Evolutionary conservation across 2,797 vertebrate species (phyloP).

Genomic region (Sparus aurata): DNA sequence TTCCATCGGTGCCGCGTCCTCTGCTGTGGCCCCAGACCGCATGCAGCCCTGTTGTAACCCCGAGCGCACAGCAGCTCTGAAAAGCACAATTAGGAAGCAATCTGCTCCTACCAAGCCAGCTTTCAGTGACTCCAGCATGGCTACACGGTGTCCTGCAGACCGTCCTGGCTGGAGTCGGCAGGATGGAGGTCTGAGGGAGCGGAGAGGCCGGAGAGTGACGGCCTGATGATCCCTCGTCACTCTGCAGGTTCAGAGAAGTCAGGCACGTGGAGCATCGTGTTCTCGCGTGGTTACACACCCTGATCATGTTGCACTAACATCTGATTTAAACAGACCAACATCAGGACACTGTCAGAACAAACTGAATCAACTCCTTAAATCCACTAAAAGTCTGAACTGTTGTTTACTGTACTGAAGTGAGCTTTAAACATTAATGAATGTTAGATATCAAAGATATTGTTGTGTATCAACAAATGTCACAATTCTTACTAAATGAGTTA

Average conservation of each 20-base stretch:
- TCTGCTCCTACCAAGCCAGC: constrained; percentile 92
- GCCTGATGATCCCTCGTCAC: constrained; percentile 2
- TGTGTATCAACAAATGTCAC: constrained; percentile 46
- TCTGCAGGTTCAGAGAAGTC: constrained; percentile 28
- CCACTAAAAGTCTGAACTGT: neutral
- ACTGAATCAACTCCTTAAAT: too few species aligned
- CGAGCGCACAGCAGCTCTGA: constrained; percentile 84
- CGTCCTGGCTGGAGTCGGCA: constrained; percentile 78
- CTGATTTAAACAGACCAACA: neutral
- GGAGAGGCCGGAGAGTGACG: constrained; percentile 29
- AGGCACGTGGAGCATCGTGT: neutral
- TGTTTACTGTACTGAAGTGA: neutral
- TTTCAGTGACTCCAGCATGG: constrained; percentile 90
- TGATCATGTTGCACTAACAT: constrained; percentile 5
- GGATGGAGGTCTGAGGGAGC: constrained; percentile 57
- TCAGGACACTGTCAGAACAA: neutral
- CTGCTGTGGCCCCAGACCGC: constrained; percentile 69
- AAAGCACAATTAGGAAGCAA: constrained; percentile 96
- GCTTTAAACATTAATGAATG: neutral
- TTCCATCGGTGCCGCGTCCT: constrained; percentile 64
- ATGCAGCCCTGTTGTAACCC: constrained; percentile 67
- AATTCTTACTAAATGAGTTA: neutral
- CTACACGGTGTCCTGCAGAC: constrained; percentile 94
- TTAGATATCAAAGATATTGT: too few species aligned
- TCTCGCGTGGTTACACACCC: neutral